phyloP scores from a whole-genome alignment of 2,113 vertebrate species.

The Trichechus manatus region DNA sequence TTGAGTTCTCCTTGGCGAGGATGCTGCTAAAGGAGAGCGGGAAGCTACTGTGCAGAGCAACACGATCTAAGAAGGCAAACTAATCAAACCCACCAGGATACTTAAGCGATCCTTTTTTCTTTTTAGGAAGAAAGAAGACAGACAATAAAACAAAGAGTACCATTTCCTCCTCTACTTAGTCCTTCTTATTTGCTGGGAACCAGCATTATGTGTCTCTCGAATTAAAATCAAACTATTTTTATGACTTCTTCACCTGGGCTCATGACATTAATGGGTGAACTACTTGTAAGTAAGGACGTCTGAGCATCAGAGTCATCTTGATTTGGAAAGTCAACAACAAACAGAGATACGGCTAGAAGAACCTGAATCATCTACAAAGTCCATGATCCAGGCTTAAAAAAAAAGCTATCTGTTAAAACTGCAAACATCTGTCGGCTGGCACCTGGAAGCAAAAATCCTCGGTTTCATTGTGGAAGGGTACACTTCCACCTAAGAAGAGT shows the following conservation, averaged over 20 bases:
- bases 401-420: background rate
- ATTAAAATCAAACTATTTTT: slow-evolving; percentile 23
- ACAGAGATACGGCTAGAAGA: background rate
- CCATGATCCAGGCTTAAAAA: background rate
- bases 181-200: slow-evolving; percentile 11
- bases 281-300: background rate
- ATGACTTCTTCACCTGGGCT: slow-evolving; percentile 24
- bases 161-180: background rate
- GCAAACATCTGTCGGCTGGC: background rate
- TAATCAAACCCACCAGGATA: background rate
- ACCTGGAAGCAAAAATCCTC: slow-evolving; percentile 9
- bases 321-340: background rate
- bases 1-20: background rate
- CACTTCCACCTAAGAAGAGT: background rate
- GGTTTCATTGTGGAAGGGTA: background rate
- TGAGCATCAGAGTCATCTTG: background rate
- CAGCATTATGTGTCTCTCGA: background rate
- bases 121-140: background rate
- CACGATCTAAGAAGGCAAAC: background rate
- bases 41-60: background rate
- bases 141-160: background rate
- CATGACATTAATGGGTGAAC: background rate
- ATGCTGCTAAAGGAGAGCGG: background rate
- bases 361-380: background rate
- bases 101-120: background rate